Conservation (phyloP, 2,113 vertebrate species). For the Cichladusa arquata region DNA sequence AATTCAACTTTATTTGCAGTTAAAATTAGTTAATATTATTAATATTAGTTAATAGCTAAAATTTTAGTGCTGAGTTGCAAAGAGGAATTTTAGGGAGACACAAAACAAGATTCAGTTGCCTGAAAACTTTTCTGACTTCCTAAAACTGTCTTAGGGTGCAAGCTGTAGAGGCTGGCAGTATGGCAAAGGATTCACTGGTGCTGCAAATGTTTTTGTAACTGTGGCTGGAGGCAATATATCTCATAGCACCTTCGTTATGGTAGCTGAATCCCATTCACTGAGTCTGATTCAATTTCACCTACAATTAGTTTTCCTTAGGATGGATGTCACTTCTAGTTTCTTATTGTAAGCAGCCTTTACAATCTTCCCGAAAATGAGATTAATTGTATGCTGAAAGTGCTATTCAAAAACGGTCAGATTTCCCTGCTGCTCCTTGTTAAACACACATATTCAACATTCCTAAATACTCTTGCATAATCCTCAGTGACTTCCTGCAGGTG, state of each 20-base stretch:
- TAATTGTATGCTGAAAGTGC: background rate
- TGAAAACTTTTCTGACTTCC: background rate
- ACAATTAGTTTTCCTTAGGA: background rate
- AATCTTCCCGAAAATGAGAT: background rate
- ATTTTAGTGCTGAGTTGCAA: background rate
- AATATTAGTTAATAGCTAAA: background rate
- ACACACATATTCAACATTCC: background rate
- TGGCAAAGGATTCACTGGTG: background rate
- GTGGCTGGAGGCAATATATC: background rate
- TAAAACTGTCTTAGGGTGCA: background rate
- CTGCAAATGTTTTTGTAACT: background rate
- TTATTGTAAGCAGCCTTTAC: background rate
- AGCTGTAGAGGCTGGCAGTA: background rate
- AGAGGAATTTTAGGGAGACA: background rate
- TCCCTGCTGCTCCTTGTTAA: background rate
- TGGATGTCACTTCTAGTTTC: background rate
- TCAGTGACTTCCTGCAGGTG: background rate
- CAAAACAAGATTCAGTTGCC: background rate
- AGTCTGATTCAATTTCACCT: background rate
- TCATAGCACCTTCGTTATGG: background rate
- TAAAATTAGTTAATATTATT: no score
- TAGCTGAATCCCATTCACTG: background rate
- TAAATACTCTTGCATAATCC: background rate
- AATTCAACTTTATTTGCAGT: background rate
- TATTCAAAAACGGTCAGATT: background rate